Evolutionary conservation across 2,888 invertebrate species (phyloP), one percentile per base, ranked within the genome.

Genomic region (Stegana nigrithorax): DNA sequence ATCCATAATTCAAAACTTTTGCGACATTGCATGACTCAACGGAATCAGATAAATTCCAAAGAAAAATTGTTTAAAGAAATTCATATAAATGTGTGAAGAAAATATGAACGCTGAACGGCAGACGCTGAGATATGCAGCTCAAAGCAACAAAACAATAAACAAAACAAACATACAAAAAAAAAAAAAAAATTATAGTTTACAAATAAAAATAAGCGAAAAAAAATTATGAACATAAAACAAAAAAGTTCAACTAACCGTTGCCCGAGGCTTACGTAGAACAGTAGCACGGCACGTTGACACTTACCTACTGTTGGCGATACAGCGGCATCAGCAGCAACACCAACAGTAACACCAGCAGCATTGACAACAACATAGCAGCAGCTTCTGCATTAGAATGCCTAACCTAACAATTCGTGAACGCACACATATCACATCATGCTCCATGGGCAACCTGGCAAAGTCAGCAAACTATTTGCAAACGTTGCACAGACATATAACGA

Each of bases 1-100:
- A 55, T 75, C 78, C 80, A 79, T 78, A 80, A 76, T 76, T 76
- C 76, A 76, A 78, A 75, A 69, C 73, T 68, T n/a, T 69, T 25
- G 44, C 64, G 67, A 69, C 76, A 63, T 76, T 76, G 76, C 76
- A 76, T 76, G 76, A 76, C 76, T 76, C 75, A 68, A 75, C 78
- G 66, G 63, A 59, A 76, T 76, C 76, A 80, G 76, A 76, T 76
- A 76, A 78, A 67, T 60, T 51, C 66, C 66, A 66, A 56, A 63
- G 68, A 75, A 76, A 73, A 75, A 73, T 70, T 71, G 77, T 65
- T 65, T 39, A 19, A 19, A 19, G n/a, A n/a, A n/a, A n/a, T n/a
- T n/a, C n/a, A n/a, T n/a, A n/a, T n/a, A n/a, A n/a, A n/a, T 12
- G 23, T 17, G 23, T 19, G 12, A 21, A 21, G 32, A 36, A 55